Conservation (phyloP, 2,888 invertebrate species). For the Salpingus planirostris region DNA sequence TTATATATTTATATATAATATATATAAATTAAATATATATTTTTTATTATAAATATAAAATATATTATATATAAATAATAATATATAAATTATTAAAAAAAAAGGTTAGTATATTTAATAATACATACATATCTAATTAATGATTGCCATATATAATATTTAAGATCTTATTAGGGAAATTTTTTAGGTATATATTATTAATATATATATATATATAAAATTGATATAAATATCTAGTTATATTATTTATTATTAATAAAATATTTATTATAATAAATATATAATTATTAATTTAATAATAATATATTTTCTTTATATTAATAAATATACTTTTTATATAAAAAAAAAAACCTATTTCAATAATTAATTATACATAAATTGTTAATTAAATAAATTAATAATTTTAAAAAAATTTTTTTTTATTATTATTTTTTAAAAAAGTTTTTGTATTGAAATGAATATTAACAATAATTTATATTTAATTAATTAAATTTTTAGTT, state of each 20-base stretch:
- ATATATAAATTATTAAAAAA: conserved; percentile 2
- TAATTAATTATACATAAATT: conserved; percentile 11
- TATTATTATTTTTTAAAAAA: background rate
- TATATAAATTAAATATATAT: conserved; percentile 3
- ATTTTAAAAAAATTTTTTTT: background rate
- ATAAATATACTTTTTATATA: conserved; percentile 7
- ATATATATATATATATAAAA: conserved; percentile 17
- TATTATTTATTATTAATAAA: background rate
- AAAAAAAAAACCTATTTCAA: conserved; percentile 14
- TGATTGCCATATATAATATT: conserved; percentile 3
- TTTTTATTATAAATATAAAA: conserved; percentile 6
- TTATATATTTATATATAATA: conserved; percentile 8
- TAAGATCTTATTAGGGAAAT: conserved; percentile 6
- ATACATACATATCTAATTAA: conserved; percentile 8
- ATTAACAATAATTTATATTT: background rate
- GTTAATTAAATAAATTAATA: conserved; percentile 2
- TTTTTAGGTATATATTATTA: conserved; percentile 12
- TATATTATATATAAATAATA: conserved; percentile 5
- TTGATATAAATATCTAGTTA: conserved; percentile 15
- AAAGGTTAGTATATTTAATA: conserved; percentile 7
- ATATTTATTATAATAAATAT: conserved; percentile 10
- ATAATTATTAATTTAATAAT: conserved; percentile 14
- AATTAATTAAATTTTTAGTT: background rate
- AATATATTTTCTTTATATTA: conserved; percentile 7
- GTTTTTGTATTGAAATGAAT: background rate